These are phyloP conservation scores for Clamator glandarius DNA, from an alignment of 2,797 vertebrate genomes.

Conservation along the genomic window DNA sequence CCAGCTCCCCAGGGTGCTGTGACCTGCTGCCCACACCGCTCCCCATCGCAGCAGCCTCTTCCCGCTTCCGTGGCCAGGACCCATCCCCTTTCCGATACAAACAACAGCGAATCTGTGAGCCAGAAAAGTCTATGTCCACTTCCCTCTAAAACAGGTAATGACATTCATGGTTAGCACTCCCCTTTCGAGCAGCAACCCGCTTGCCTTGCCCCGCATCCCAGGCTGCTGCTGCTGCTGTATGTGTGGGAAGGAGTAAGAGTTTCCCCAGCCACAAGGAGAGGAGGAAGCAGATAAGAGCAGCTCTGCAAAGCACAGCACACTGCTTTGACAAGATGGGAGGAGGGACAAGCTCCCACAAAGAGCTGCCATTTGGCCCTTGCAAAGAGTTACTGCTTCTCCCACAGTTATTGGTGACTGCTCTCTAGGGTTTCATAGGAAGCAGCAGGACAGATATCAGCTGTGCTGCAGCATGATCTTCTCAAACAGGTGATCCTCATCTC, in stretches of 20 bases:
- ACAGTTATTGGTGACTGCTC: background rate
- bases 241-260: background rate
- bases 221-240: background rate
- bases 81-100: conserved; percentile 28
- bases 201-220: background rate
- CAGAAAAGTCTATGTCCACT: background rate
- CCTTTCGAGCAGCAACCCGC: background rate
- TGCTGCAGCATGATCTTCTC: conserved; percentile 26
- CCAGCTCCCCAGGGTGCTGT: conserved; percentile 29
- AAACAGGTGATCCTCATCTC: conserved; percentile 62
- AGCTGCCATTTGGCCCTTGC: background rate
- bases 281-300: background rate
- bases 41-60: background rate
- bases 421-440: conserved; percentile 50
- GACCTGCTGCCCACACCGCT: background rate
- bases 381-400: background rate
- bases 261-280: background rate
- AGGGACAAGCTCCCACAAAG: background rate
- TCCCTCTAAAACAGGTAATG: background rate
- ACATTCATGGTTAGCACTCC: background rate
- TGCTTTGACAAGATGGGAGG: background rate
- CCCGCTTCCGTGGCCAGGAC: conserved; percentile 36
- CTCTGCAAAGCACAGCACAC: background rate
- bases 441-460: conserved; percentile 43
- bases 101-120: background rate